Base-by-base conservation (phyloP, 1,140 invertebrate species). In the Drosophila varians region DNA sequence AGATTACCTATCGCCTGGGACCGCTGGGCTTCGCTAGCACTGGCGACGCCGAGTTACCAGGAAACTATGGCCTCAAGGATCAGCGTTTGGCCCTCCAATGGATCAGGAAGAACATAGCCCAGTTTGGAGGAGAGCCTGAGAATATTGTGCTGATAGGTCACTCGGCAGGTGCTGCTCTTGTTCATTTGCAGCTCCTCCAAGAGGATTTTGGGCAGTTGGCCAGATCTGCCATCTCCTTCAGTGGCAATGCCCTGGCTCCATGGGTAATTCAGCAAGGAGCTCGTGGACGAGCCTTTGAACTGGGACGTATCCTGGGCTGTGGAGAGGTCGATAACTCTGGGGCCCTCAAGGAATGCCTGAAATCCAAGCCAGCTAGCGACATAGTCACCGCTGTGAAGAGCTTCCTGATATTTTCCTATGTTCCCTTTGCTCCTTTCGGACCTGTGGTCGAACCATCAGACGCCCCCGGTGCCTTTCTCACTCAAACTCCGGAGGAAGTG, bases 41-140 rank as follows among this genome's bases (percentile, higher is more conserved):
- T 0, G 93, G 92, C 1, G 93, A 94, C 62, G 78, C 91, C 0
- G 82, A 90, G 1, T 89, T 92, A 2, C 92, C 93, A 1, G 94
- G 94, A 0, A 95, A 95, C 89, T 92, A 92, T 34, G 94, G 94
- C 0, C 71, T 96, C 3, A 94, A 94, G 83, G 95, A 96, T 90
- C 94, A 95, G 82, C 89, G 92, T 0, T 79, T 93, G 54, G 94
- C 94, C 3, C 64, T 95, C 1, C 91, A 93, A 60, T 95, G 94
- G 95, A 90, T 95, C 1, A 92, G 89, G 90, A 91, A 92, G 21
- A 94, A 94, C 72, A 93, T 94, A 51, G 90, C 91, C 45, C 79
- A 90, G 49, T 94, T 94, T 69, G 93, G 93, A 2, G 94, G 94
- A 0, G 92, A 94, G 79, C 92, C 94, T n/a, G 87, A 93, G 36